phyloP scores from a whole-genome alignment of 2,888 invertebrate species.

The Lottia scabra region DNA sequence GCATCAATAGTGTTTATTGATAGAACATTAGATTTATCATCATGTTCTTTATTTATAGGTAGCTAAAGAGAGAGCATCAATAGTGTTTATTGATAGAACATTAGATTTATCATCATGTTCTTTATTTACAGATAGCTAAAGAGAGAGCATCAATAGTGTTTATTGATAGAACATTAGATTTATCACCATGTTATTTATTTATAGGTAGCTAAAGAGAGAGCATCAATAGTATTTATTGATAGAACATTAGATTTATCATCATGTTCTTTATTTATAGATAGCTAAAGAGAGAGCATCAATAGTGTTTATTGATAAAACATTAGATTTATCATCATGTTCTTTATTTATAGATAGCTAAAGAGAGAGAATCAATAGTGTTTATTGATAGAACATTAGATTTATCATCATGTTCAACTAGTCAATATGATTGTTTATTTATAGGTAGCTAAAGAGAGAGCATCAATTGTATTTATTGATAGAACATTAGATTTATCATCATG shows the following conservation, averaged over 20 bases:
- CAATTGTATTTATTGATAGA: slow-evolving; percentile 74
- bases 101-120: slow-evolving; percentile 73
- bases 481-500: slow-evolving; percentile 77
- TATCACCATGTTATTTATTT: slow-evolving; percentile 62
- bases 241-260: slow-evolving; percentile 77
- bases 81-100: slow-evolving; percentile 75
- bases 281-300: slow-evolving; percentile 64
- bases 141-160: slow-evolving; percentile 66
- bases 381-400: slow-evolving; percentile 79
- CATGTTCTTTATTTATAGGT: slow-evolving; percentile 42
- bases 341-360: slow-evolving; percentile 52
- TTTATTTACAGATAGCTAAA: slow-evolving; percentile 50
- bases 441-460: slow-evolving; percentile 62
- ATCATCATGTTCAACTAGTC: slow-evolving; percentile 40
- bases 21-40: slow-evolving; percentile 76
- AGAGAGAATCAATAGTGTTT: slow-evolving; percentile 67
- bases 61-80: slow-evolving; percentile 61
- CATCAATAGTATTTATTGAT: slow-evolving; percentile 73
- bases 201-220: slow-evolving; percentile 61
- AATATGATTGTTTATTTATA: slow-evolving; percentile 32
- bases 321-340: slow-evolving; percentile 74
- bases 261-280: slow-evolving; percentile 42
- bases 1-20: slow-evolving; percentile 73
- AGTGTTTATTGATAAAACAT: slow-evolving; percentile 75
- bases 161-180: slow-evolving; percentile 77